These are phyloP conservation scores for Stenchaetothrips biformis DNA, from an alignment of 2,888 invertebrate species.

Conservation along the genomic window DNA sequence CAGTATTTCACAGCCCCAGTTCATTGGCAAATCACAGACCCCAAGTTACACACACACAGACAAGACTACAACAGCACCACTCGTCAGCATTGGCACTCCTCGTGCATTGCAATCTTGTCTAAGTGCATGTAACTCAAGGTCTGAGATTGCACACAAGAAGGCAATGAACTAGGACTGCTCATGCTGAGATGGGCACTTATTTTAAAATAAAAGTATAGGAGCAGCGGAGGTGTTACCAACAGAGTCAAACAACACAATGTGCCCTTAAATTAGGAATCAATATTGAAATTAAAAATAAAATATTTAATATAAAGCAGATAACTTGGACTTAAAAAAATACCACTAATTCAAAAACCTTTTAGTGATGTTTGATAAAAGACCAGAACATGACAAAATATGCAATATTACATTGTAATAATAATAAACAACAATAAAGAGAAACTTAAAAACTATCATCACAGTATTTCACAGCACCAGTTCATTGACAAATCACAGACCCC, in stretches of 20 bases:
- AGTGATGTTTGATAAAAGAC: not conserved
- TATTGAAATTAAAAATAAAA: not conserved
- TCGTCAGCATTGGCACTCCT: not conserved
- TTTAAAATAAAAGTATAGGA: too few species aligned
- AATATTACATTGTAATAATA: not conserved
- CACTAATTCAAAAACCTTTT: not conserved
- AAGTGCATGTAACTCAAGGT: not conserved
- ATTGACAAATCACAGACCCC: too few species aligned
- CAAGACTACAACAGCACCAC: too few species aligned
- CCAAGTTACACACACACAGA: too few species aligned
- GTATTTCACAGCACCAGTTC: too few species aligned
- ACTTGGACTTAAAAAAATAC: not conserved
- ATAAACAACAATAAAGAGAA: not conserved
- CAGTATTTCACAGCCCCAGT: too few species aligned
- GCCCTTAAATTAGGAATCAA: accelerated
- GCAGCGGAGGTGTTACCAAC: too few species aligned
- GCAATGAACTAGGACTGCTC: not conserved
- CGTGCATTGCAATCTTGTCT: not conserved
- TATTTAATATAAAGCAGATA: not conserved
- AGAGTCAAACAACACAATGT: too few species aligned
- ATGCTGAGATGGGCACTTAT: too few species aligned
- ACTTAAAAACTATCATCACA: too few species aligned
- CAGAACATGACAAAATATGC: not conserved
- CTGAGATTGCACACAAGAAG: not conserved
- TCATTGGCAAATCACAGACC: too few species aligned